These are phyloP conservation scores for Schrankia costaestrigalis DNA, from an alignment of 2,888 invertebrate genomes.

Conservation along the genomic window DNA sequence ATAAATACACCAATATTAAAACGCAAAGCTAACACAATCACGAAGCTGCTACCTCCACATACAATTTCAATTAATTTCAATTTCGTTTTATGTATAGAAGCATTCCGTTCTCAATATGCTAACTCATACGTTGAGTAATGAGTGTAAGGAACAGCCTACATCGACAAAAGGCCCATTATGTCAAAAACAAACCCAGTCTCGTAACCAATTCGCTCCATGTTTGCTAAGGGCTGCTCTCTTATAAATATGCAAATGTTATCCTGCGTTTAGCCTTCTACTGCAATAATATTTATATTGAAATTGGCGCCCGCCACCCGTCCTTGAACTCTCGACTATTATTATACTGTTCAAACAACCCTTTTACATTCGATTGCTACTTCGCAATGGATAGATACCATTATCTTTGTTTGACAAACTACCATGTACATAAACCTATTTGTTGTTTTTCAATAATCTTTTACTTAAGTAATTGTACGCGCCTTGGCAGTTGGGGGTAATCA, in stretches of 20 bases:
- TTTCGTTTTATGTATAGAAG: conserved; percentile 29
- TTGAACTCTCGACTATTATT: conserved; percentile 65
- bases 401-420: conserved; percentile 50
- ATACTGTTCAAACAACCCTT: conserved; percentile 66
- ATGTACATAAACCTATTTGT: not conserved
- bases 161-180: conserved; percentile 68
- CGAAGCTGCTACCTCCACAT: conserved; percentile 17
- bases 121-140: conserved; percentile 58
- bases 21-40: conserved; percentile 18
- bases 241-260: conserved; percentile 79
- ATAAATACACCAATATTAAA: conserved; percentile 1
- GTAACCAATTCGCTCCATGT: conserved; percentile 66
- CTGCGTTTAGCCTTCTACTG: conserved; percentile 68
- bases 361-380: conserved; percentile 45
- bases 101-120: conserved; percentile 40
- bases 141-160: conserved; percentile 52
- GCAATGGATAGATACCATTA: conserved; percentile 41
- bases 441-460: no score
- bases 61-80: conserved; percentile 36
- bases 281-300: conserved; percentile 78
- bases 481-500: no score
- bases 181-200: conserved; percentile 66
- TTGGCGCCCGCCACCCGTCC: conserved; percentile 55
- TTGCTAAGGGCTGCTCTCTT: conserved; percentile 70
- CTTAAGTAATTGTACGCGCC: no score